Base-by-base conservation (phyloP, 2,797 vertebrate species). In the Strix occidentalis region DNA sequence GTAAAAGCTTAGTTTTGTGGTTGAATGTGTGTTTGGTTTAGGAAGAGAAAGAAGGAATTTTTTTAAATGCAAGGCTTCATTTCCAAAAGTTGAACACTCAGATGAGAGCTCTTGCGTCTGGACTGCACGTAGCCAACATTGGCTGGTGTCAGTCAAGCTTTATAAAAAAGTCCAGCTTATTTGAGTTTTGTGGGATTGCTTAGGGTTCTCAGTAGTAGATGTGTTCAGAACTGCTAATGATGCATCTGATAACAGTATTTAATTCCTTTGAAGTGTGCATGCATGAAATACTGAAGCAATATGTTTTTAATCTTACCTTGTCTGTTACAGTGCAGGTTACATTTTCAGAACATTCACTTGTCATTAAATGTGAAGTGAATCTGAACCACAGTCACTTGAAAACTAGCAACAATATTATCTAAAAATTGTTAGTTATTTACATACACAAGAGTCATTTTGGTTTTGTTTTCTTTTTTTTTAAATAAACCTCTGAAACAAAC, bases 61-160 rank as follows among this genome's bases (percentile, higher is more conserved):
- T 76, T 78, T 58, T 3, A 15, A 84, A 74, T 39, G 26, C 53
- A 80, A 24, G 2, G 3, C 18, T 70, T 46, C 13, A 31, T 66
- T 82, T 89, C 26, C 26, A 37, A 7, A 79, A 51, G 6, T 26
- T 79, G 51, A 79, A n/a, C 25, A 9, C 28, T 58, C 11, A 16
- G 2, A 9, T 66, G 56, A 43, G 23, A 18, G 6, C 4, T 74
- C 25, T 46, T 37, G 6, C 39, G 11, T 58, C 56, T 65, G 64
- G n/a, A 11, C n/a, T 78, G n/a, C 24, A 23, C 0, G 0, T 29
- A 65, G 50, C 41, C 56, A 53, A 19, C 56, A 8, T 12, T 45
- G 46, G 8, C 58, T 77, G 21, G 6, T 60, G 37, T 58, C 66
- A 87, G 6, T 58, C 68, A 83, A 65, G 48, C 48, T 82, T 69